A percentile compares a stretch with the other conserved stretches of the same genome.
These are phyloP conservation scores for Notolepis coatsorum DNA, from an alignment of 2,797 vertebrate genomes.

Conservation along the genomic window DNA sequence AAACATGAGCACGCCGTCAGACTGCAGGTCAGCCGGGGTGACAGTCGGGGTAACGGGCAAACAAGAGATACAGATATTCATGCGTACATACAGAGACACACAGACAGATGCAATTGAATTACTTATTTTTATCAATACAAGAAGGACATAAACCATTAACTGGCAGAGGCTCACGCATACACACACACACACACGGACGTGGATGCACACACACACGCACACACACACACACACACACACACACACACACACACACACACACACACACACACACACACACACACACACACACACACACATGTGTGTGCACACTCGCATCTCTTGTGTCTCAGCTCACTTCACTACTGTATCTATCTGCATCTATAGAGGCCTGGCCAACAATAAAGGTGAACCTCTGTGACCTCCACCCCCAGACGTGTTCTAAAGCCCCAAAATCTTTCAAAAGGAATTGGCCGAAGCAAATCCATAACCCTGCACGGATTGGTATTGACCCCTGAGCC, in stretches of 20 bases:
- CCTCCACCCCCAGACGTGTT: neutral
- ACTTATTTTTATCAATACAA: too few relatives aligned
- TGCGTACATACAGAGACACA: neutral
- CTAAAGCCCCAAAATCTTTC: neutral
- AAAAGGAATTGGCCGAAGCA: neutral
- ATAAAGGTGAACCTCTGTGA: neutral
- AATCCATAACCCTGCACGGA: constrained; percentile 3
- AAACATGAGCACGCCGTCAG: constrained; percentile 96
- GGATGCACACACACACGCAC: neutral
- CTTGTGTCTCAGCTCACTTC: neutral
- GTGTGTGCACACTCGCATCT: neutral
- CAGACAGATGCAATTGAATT: neutral
- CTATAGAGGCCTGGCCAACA: neutral
- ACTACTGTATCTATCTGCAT: neutral
- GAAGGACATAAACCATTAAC: too few relatives aligned
- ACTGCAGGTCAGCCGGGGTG: constrained; percentile 85
- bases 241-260: neutral
- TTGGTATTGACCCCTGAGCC: neutral
- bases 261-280: neutral
- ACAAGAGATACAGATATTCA: neutral
- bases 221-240: neutral
- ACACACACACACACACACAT: neutral
- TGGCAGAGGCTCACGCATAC: neutral
- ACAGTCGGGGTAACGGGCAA: too few relatives aligned
- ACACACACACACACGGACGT: neutral